A percentile compares a stretch with the other conserved stretches of the same genome.
phyloP scores from a whole-genome alignment of 1,140 invertebrate species.

The Argopecten irradians region DNA sequence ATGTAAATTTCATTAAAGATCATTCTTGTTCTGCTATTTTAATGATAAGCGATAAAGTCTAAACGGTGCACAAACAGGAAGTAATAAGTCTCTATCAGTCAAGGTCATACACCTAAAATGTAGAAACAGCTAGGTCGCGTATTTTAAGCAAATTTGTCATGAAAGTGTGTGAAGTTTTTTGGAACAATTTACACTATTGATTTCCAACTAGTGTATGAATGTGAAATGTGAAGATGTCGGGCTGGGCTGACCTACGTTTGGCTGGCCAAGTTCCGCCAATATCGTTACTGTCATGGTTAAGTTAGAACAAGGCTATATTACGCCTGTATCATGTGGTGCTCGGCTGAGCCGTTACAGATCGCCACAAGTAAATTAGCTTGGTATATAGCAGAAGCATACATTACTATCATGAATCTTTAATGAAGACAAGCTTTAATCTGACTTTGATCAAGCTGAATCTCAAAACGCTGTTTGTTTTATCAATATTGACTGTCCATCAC shows the following conservation, averaged over 20 bases:
- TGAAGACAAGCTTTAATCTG: not conserved
- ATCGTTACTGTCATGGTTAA: not conserved
- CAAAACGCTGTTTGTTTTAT: not conserved
- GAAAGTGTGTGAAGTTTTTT: not conserved
- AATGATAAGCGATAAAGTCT: no score
- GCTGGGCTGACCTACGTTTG: not conserved
- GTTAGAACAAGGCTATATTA: not conserved
- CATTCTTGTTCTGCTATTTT: no score
- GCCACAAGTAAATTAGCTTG: not conserved
- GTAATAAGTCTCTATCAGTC: not conserved
- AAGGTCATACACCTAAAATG: not conserved
- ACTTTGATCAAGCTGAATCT: constrained; percentile 1
- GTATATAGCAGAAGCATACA: not conserved
- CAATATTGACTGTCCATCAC: not conserved
- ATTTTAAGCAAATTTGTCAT: not conserved
- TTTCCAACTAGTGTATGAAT: not conserved
- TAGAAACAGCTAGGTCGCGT: not conserved
- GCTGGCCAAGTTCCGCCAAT: not conserved
- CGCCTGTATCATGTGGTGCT: not conserved
- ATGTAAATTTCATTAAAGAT: no score
- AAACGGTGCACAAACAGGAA: not conserved
- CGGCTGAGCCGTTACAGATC: not conserved
- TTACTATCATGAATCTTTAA: constrained; percentile 12
- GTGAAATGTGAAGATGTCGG: not conserved
- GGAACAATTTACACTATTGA: not conserved